Evolutionary conservation across 2,797 vertebrate genomes (phyloP).

Genomic region (Cottoperca gobio): DNA sequence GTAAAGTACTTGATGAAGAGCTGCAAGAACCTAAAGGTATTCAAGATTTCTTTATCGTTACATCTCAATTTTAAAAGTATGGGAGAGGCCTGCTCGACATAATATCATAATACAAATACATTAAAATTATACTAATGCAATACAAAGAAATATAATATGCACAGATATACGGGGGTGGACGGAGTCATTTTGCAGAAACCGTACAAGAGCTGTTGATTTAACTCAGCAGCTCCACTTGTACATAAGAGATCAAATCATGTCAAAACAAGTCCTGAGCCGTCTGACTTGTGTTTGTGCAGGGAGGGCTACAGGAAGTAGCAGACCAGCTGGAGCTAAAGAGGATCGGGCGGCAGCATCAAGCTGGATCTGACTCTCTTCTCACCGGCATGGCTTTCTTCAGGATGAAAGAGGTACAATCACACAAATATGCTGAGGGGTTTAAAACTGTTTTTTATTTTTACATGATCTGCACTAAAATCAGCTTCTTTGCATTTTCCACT

Average conservation of each 20-base stretch:
- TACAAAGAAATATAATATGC: no score
- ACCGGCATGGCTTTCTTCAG: constrained; percentile 99
- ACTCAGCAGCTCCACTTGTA: neutral
- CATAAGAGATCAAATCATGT: neutral
- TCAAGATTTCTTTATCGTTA: no score
- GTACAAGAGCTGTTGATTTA: neutral
- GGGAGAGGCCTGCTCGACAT: no score
- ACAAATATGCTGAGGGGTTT: neutral
- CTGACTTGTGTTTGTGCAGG: constrained; percentile 78
- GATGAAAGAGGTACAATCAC: constrained; percentile 94
- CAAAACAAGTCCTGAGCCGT: neutral
- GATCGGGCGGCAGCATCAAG: constrained; percentile 98
- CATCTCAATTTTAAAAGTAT: no score
- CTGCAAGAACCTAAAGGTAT: constrained; percentile 99
- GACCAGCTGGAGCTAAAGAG: constrained; percentile 98
- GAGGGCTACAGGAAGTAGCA: constrained; percentile 97
- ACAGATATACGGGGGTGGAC: no score
- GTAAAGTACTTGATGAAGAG: constrained; percentile 99
- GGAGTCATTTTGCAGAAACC: neutral
- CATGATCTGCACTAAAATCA: neutral
- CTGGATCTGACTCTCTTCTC: constrained; percentile 96
- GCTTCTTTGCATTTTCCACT: neutral
- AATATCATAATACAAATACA: no score
- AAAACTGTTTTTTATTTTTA: neutral
- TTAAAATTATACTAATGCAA: no score